Evolutionary conservation across 2,888 invertebrate genomes (phyloP).

Genomic region (Emmelina monodactyla): DNA sequence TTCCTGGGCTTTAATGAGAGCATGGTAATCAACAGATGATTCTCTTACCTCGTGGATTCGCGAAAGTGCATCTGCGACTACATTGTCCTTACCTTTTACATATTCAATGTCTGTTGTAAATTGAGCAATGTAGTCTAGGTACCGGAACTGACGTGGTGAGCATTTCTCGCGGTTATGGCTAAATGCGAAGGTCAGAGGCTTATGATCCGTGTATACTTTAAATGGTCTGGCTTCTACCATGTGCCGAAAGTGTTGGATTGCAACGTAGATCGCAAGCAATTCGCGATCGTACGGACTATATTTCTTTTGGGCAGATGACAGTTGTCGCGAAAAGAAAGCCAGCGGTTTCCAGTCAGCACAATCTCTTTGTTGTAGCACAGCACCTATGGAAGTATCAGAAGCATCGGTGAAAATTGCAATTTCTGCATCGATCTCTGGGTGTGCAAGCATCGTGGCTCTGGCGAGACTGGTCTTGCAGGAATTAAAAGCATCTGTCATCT

Average conservation of each 20-base stretch:
- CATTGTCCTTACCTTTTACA: background rate
- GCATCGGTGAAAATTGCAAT: constrained; percentile 9
- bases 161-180: background rate
- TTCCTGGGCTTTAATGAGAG: background rate
- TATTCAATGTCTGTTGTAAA: background rate
- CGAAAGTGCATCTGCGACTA: background rate
- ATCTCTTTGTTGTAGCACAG: constrained; percentile 10
- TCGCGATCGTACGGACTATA: constrained; percentile 15
- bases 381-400: constrained; percentile 2
- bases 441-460: constrained; percentile 18
- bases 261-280: constrained; percentile 12
- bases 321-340: constrained; percentile 12
- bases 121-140: background rate
- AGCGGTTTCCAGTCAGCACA: constrained; percentile 10
- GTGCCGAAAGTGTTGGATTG: constrained; percentile 9
- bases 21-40: background rate
- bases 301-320: constrained; percentile 8
- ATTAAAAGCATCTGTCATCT: constrained; percentile 8
- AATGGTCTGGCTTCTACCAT: constrained; percentile 12
- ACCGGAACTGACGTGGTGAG: background rate
- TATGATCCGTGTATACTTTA: constrained; percentile 7
- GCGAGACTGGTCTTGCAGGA: constrained; percentile 12
- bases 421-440: constrained; percentile 17
- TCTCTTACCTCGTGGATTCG: background rate
- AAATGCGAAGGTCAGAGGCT: background rate